Evolutionary conservation across 2,113 vertebrate genomes (phyloP).

Genomic region (Albula goreensis): DNA sequence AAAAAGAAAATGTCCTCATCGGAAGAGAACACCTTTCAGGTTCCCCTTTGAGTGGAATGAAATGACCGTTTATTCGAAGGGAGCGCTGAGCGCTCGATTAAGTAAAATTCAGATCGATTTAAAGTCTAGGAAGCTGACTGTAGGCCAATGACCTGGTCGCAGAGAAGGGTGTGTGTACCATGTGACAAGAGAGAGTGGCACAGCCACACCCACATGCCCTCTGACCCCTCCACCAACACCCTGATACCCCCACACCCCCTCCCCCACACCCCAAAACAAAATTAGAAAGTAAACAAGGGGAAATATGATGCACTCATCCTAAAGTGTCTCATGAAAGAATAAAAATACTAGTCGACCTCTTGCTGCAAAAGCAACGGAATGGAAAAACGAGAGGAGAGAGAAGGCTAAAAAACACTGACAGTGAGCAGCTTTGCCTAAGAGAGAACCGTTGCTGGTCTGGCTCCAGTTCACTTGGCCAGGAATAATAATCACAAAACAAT

Average conservation of each 20-base stretch:
- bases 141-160: neutral
- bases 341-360: neutral
- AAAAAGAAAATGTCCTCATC: neutral
- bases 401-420: neutral
- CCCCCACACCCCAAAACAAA: conserved; percentile 64
- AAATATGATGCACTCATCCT: neutral
- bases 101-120: neutral
- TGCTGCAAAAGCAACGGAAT: conserved; percentile 57
- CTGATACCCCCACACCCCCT: conserved; percentile 37
- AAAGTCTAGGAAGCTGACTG: neutral
- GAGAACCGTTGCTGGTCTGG: neutral
- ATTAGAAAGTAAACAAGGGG: conserved; percentile 30
- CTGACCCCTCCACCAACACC: conserved; percentile 54
- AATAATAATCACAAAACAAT: neutral
- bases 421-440: neutral
- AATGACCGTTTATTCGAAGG: neutral
- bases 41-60: conserved; percentile 20
- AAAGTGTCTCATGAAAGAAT: neutral
- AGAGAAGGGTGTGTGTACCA: neutral
- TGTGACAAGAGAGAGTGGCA: neutral
- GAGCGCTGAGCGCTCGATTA: neutral
- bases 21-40: neutral
- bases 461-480: neutral
- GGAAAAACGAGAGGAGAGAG: conserved; percentile 41
- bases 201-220: neutral